These are phyloP conservation scores for Periparus ater DNA, from an alignment of 2,797 vertebrate genomes.

Conservation along the genomic window DNA sequence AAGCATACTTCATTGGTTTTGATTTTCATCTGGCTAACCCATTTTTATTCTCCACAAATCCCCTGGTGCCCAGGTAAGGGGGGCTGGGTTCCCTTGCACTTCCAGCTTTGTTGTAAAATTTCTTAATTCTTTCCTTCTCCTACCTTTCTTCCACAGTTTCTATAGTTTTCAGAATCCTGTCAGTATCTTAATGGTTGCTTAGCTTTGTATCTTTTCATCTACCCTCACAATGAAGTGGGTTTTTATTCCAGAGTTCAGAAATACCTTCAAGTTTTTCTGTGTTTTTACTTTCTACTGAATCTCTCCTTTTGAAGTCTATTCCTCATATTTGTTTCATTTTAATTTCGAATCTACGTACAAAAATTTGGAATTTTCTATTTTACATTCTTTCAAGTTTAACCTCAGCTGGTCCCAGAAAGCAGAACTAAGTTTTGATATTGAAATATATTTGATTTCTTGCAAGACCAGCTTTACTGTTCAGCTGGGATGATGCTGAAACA, in stretches of 20 bases:
- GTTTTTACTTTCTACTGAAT: background rate
- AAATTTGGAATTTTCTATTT: background rate
- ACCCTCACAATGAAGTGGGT: background rate
- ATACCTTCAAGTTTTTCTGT: background rate
- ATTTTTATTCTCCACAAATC: background rate
- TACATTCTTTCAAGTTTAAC: background rate
- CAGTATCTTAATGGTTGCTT: background rate
- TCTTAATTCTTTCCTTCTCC: background rate
- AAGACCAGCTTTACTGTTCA: background rate
- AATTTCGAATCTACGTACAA: background rate
- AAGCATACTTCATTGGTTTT: background rate
- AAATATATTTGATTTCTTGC: background rate
- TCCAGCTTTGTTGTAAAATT: background rate
- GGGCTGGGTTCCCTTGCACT: background rate
- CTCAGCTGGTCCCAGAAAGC: background rate
- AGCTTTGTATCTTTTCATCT: background rate
- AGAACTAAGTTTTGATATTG: background rate
- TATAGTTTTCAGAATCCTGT: background rate
- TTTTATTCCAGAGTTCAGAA: background rate
- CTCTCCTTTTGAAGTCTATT: background rate
- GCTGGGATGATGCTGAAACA: background rate
- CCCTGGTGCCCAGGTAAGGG: background rate
- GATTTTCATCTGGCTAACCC: background rate
- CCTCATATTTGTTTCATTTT: background rate
- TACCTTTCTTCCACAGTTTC: background rate